Base-by-base conservation (phyloP, 1,140 invertebrate genomes). In the Apis laboriosa region DNA sequence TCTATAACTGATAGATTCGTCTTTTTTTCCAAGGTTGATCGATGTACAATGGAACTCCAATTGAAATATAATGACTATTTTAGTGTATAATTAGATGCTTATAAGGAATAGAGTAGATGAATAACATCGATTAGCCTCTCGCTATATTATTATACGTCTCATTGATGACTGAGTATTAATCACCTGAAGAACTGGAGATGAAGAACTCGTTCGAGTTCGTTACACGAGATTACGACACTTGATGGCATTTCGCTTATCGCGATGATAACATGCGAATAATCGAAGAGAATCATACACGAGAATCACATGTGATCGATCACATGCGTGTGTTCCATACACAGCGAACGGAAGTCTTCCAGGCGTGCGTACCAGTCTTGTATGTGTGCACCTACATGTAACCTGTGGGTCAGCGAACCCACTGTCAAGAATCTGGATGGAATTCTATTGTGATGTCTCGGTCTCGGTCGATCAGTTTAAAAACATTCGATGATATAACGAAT, bases 381-480 rank as follows among this genome's bases (percentile, higher is more conserved):
- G 80, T 71, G 87, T 73, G 63, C 74, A 77, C 51, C 74, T 70
- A 71, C 84, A 63, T 77, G 77, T 63, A 58, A 82, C 66, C 67
- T 19, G 34, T 80, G 71, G 88, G 88, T 90, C 88, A 90, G 71
- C 88, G 86, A 89, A 90, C 88, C 79, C 81, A 60, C 61, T 61
- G 78, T 60, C 64, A 76, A 67, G 83, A 80, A 83, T 83, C 77
- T 80, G 71, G 75, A 80, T 86, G 81, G 81, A 86, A 88, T 87
- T 87, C 56, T 80, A 77, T 87, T 78, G 67, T 87, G 19, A 66
- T 73, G 60, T 55, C 67, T 51, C 63, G 60, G 56, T n/a, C 24
- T 19, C 12, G 15, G 28, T 12, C 43, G 21, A 15, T 80, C 21
- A 21, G 4, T 28, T n/a, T n/a, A 51, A 49, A 21, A 77, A 56